These are phyloP conservation scores for Melanaphis sacchari DNA, from an alignment of 1,140 invertebrate genomes.

Conservation along the genomic window DNA sequence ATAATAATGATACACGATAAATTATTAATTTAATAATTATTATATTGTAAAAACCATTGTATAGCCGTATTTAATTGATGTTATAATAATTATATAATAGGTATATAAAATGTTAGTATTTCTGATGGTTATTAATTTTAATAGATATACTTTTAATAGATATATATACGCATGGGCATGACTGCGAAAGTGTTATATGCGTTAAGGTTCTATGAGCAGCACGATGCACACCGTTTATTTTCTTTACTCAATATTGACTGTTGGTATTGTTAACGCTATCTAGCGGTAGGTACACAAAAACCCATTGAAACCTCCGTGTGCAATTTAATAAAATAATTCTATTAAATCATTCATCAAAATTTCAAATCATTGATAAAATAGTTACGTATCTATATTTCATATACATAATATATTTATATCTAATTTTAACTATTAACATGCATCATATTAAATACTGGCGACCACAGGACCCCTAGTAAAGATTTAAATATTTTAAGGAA, in stretches of 20 bases:
- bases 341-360: too few relatives aligned
- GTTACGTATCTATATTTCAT: too few relatives aligned
- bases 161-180: background rate
- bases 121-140: background rate
- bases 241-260: background rate
- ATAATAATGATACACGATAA: background rate
- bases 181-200: background rate
- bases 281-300: background rate
- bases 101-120: background rate
- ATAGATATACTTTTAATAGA: background rate
- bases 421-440: too few relatives aligned
- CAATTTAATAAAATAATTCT: too few relatives aligned
- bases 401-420: too few relatives aligned
- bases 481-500: too few relatives aligned
- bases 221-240: background rate
- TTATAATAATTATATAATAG: background rate
- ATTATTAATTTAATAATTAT: background rate
- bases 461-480: too few relatives aligned
- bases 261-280: background rate
- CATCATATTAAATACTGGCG: too few relatives aligned
- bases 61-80: background rate
- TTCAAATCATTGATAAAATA: background rate
- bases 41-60: background rate
- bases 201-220: background rate
- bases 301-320: background rate